Conservation (phyloP, 1,140 invertebrate genomes). For the Nasonia vitripennis region DNA sequence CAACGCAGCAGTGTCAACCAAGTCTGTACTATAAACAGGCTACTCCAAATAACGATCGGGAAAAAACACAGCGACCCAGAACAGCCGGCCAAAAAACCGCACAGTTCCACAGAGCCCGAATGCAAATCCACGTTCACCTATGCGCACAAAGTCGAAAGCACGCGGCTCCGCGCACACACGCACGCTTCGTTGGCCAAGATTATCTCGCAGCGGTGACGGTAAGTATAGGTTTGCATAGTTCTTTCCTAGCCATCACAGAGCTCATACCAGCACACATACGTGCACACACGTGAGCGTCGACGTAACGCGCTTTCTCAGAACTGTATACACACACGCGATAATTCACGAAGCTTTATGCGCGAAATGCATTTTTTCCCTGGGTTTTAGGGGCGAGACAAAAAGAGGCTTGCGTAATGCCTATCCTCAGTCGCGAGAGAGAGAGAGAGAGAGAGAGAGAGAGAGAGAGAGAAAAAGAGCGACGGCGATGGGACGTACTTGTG, state of each 20-base stretch:
- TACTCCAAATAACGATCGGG: too few relatives aligned
- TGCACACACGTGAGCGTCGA: background rate
- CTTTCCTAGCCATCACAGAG: constrained; percentile 55
- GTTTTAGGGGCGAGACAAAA: constrained; percentile 20
- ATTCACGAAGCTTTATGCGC: constrained; percentile 65
- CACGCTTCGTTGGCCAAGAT: constrained; percentile 56
- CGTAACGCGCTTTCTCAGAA: constrained; percentile 59
- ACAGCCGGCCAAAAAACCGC: background rate
- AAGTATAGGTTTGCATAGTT: constrained; percentile 64
- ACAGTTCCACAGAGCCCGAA: background rate
- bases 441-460: background rate
- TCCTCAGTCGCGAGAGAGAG: background rate
- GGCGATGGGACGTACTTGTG: background rate
- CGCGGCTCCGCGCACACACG: background rate
- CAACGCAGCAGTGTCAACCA: too few relatives aligned
- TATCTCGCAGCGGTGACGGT: constrained; percentile 64
- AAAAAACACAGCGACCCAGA: background rate
- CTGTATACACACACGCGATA: constrained; percentile 58
- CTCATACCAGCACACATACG: constrained; percentile 34
- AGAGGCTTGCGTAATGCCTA: constrained; percentile 35
- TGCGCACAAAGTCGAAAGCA: background rate
- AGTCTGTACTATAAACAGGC: too few relatives aligned
- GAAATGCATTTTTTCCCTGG: constrained; percentile 21
- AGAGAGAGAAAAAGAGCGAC: background rate
- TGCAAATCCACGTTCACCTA: background rate